Percentiles rank a stretch among this genome's conserved stretches.
phyloP scores from a whole-genome alignment of 2,888 invertebrate species.

The Cheilosia soror region DNA sequence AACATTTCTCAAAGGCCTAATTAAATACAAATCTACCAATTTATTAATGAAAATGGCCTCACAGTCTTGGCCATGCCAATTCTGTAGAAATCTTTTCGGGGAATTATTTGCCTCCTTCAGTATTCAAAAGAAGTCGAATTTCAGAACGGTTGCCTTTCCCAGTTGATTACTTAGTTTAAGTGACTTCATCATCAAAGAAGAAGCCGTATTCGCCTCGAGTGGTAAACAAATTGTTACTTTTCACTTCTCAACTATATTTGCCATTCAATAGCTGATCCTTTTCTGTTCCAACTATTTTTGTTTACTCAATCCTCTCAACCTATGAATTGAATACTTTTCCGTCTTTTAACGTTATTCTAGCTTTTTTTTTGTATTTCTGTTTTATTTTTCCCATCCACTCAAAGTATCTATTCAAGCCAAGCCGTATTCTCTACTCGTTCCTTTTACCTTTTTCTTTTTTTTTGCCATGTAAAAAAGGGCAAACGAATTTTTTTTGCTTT shows the following conservation, averaged over 20 bases:
- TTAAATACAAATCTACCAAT: too few relatives aligned
- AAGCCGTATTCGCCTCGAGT: conserved; percentile 1
- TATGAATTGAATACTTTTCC: conserved; percentile 36
- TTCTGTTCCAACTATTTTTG: conserved; percentile 23
- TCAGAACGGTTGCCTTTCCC: neutral
- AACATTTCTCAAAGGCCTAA: too few relatives aligned
- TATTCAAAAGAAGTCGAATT: too few relatives aligned
- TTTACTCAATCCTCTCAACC: conserved; percentile 30
- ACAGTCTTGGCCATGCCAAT: too few relatives aligned
- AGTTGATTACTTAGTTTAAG: conserved; percentile 5
- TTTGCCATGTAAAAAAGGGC: conserved; percentile 43
- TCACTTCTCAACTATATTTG: conserved; percentile 16
- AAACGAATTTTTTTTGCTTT: conserved; percentile 50
- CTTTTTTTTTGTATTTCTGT: neutral
- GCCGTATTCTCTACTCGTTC: conserved; percentile 9
- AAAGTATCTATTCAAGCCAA: conserved; percentile 34
- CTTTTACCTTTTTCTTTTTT: too few relatives aligned
- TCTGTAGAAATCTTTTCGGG: too few relatives aligned
- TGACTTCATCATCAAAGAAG: conserved; percentile 24
- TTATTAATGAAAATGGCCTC: too few relatives aligned
- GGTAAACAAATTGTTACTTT: conserved; percentile 18
- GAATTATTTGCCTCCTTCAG: too few relatives aligned
- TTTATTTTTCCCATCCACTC: conserved; percentile 53
- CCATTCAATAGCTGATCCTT: conserved; percentile 42
- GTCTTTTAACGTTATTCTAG: conserved; percentile 19